Conservation (phyloP, 2,113 vertebrate species). For the Labeo catla region DNA sequence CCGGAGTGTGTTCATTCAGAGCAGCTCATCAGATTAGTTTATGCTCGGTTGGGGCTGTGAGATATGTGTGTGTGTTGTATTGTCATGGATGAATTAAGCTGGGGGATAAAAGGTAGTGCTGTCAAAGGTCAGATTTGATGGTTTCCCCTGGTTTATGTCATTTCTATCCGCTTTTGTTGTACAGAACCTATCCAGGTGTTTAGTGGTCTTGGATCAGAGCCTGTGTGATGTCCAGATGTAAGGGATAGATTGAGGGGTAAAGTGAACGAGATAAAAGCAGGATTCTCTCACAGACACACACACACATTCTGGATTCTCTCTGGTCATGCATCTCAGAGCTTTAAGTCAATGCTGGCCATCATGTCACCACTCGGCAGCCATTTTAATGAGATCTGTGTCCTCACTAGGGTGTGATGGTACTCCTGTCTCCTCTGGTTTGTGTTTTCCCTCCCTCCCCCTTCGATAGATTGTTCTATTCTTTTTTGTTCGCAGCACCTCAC, state of each 20-base stretch:
- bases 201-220: constrained; percentile 15
- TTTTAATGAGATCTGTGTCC: constrained; percentile 58
- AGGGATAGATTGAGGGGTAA: not conserved
- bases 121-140: constrained; percentile 31
- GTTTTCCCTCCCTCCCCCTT: not conserved
- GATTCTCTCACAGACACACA: constrained; percentile 8
- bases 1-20: constrained; percentile 12
- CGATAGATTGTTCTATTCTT: constrained; percentile 27
- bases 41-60: not conserved
- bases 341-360: constrained; percentile 43
- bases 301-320: constrained; percentile 2
- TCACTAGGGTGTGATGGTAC: constrained; percentile 52
- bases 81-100: constrained; percentile 23
- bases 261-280: not conserved
- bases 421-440: constrained; percentile 42
- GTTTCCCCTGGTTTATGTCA: constrained; percentile 8
- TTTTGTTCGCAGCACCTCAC: constrained; percentile 13
- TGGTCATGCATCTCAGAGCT: constrained; percentile 37
- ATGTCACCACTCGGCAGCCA: constrained; percentile 37
- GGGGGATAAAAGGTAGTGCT: constrained; percentile 6
- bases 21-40: not conserved
- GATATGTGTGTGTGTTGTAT: constrained; percentile 19
- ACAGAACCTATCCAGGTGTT: constrained; percentile 29
- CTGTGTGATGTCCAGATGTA: constrained; percentile 9
- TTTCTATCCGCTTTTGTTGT: not conserved